Percentiles rank a stretch among this genome's conserved stretches.
Conservation (phyloP, 2,888 invertebrate species). For the Patella depressa region DNA sequence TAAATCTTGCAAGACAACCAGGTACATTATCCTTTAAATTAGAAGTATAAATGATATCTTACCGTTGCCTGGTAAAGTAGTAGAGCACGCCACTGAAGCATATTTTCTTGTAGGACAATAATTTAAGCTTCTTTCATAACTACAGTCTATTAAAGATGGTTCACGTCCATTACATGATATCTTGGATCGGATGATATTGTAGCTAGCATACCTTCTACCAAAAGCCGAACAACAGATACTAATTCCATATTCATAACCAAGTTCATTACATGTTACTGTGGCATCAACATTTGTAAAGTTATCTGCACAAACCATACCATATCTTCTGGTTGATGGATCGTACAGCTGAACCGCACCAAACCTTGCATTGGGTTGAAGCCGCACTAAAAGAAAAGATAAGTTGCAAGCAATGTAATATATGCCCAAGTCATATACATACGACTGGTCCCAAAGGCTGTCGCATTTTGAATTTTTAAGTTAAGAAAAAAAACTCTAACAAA, state of each 20-base stretch:
- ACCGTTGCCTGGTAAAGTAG: constrained; percentile 50
- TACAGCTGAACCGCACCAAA: constrained; percentile 53
- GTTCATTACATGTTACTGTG: constrained; percentile 46
- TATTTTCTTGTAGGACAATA: constrained; percentile 51
- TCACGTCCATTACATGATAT: constrained; percentile 49
- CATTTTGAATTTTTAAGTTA: no score
- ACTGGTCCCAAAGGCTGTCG: no score
- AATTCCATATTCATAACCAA: constrained; percentile 51
- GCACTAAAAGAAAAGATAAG: constrained; percentile 34
- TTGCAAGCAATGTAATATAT: no score
- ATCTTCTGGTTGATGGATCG: constrained; percentile 35
- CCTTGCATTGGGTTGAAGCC: constrained; percentile 46
- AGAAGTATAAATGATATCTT: neutral
- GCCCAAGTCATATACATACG: no score
- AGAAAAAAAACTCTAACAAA: no score
- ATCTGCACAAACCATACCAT: constrained; percentile 53
- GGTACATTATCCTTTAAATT: no score
- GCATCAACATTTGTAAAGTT: constrained; percentile 52
- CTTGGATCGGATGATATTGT: constrained; percentile 42
- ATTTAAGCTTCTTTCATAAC: constrained; percentile 36
- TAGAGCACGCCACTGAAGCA: constrained; percentile 58
- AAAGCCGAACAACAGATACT: constrained; percentile 57
- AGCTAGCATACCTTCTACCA: constrained; percentile 35
- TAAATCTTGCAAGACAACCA: no score
- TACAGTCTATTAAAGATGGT: constrained; percentile 43